Base-by-base conservation (phyloP, 2,113 vertebrate species). In the Sarotherodon lohbergeri region DNA sequence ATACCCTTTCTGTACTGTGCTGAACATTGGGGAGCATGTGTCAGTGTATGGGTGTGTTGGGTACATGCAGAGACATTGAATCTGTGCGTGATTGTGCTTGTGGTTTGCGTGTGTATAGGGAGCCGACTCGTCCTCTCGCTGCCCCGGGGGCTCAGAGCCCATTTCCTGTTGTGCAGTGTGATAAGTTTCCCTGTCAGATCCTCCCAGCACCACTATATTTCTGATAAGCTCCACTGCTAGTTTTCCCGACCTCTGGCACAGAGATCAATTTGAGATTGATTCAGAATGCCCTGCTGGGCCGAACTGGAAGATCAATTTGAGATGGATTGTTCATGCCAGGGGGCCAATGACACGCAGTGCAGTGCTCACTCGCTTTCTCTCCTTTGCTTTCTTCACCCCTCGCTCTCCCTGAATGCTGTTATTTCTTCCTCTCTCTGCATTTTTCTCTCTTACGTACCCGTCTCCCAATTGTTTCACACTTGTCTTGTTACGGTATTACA, bases 261-360 rank as follows among this genome's bases (percentile, higher is more conserved):
- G 94, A 97, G 96, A 97, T 97, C 96, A 96, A 97, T 97, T 97
- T 97, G 95, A 97, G 96, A 97, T 97, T 96, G 96, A 97, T 96
- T 96, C 95, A 90, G 95, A 96, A 96, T 96, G 96, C 94, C 96
- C 95, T 95, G 95, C 94, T 95, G 96, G 95, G 95, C 92, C 89
- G 87, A 96, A 95, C 95, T 95, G 93, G 92, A 93, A 96, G 96
- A 97, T 97, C 96, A 97, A 96, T 97, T 96, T 96, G 94, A 96
- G 96, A 97, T 96, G 95, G 96, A 96, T 96, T 96, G 96, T 96
- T 96, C 95, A 93, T 87, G 93, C 96, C 94, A 93, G 95, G 96
- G 95, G 95, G 94, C 91, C 92, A 95, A 96, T 94, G 91, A 95
- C 95, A 95, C 89, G 87, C 95, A 89, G 94, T 90, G 92, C 90